Evolutionary conservation across 2,113 vertebrate species (phyloP).

Genomic region (Loxodonta africana): DNA sequence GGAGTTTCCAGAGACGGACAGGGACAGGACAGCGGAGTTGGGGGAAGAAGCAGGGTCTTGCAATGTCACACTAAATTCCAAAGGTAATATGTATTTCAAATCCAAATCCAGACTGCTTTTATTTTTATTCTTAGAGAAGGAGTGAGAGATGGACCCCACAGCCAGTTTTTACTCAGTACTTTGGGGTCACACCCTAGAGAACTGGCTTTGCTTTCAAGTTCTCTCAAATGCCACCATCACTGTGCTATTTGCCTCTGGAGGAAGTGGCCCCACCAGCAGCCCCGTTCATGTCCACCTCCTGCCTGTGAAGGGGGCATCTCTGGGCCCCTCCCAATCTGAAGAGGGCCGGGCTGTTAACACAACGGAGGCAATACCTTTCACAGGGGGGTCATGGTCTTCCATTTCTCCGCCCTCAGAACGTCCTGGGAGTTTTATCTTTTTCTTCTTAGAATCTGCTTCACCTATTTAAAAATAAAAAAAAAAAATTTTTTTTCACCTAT

Average conservation of each 20-base stretch:
- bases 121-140: too few species aligned
- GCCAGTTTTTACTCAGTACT: not conserved
- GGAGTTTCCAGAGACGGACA: too few species aligned
- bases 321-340: not conserved
- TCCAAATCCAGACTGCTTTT: too few species aligned
- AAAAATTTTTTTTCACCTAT: not conserved
- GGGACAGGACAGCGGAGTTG: too few species aligned
- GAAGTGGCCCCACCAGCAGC: fast-evolving
- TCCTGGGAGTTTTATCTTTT: slow-evolving; percentile 79
- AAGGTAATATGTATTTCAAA: too few species aligned
- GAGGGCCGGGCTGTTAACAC: not conserved
- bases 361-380: slow-evolving; percentile 78
- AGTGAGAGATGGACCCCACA: not conserved
- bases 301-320: not conserved
- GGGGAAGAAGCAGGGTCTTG: too few species aligned
- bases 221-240: not conserved
- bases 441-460: slow-evolving; percentile 77
- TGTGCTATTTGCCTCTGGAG: not conserved
- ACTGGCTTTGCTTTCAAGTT: not conserved
- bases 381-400: slow-evolving; percentile 51
- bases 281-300: too few species aligned
- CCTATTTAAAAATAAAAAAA: slow-evolving; percentile 45
- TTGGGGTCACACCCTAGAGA: not conserved
- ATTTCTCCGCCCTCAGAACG: slow-evolving; percentile 65
- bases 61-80: too few species aligned